Conservation (phyloP, 2,113 vertebrate species). For the Phrynocephalus versicolor region DNA sequence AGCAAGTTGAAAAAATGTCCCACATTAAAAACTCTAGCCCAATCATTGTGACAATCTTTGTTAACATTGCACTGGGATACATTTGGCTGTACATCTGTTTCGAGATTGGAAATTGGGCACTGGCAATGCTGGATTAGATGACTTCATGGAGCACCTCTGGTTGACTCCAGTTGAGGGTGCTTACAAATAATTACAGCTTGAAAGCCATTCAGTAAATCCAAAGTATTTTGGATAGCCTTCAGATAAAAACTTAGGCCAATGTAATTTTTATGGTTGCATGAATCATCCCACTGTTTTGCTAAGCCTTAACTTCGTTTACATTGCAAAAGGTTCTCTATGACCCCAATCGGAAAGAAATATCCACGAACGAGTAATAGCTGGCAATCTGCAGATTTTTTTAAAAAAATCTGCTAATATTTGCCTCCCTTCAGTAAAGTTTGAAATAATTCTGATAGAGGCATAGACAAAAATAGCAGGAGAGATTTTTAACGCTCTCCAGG, state of each 20-base stretch:
- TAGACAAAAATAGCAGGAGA: conserved; percentile 37
- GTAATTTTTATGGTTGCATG: conserved; percentile 48
- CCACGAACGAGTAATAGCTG: conserved; percentile 56
- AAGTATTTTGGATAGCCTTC: conserved; percentile 50
- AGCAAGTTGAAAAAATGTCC: neutral
- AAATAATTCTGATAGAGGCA: conserved; percentile 41
- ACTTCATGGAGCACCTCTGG: conserved; percentile 12
- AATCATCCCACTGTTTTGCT: conserved; percentile 47
- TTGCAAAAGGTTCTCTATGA: conserved; percentile 39
- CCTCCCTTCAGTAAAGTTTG: conserved; percentile 49
- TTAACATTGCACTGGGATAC: neutral
- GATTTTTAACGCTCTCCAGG: conserved; percentile 52
- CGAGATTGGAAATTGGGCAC: conserved; percentile 17
- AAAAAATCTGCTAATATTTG: conserved; percentile 54
- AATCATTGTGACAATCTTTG: neutral
- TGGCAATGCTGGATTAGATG: conserved; percentile 4
- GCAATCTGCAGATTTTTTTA: conserved; percentile 35
- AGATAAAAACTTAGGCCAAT: conserved; percentile 51
- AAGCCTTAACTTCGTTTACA: conserved; percentile 57
- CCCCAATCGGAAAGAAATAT: conserved; percentile 62
- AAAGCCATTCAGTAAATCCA: conserved; percentile 40
- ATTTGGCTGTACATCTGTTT: conserved; percentile 6
- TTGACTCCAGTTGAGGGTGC: conserved; percentile 7
- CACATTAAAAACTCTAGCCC: neutral
- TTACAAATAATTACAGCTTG: conserved; percentile 32